Evolutionary conservation across 2,113 vertebrate species (phyloP).

Genomic region (Hippocampus barbouri): DNA sequence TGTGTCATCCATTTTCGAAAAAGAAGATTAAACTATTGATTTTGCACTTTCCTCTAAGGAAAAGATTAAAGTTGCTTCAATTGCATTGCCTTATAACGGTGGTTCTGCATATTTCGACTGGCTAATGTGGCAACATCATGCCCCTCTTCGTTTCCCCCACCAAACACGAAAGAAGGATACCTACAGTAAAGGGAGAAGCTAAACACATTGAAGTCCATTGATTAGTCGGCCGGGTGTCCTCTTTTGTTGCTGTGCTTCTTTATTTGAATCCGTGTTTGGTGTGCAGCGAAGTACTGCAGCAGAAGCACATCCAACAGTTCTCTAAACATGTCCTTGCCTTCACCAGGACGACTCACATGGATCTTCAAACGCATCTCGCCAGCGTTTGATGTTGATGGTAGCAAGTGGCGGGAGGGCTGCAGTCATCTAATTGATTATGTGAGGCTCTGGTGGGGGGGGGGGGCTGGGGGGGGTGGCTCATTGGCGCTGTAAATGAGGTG

Average conservation of each 20-base stretch:
- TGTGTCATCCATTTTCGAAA: neutral
- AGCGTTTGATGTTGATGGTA: conserved; percentile 74
- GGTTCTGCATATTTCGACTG: neutral
- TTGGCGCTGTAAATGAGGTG: conserved; percentile 74
- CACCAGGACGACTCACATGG: conserved; percentile 44
- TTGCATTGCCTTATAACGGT: neutral
- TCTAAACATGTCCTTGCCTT: conserved; percentile 70
- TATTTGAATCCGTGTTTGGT: neutral
- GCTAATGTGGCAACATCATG: neutral
- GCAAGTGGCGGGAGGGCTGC: conserved; percentile 59
- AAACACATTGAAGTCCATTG: neutral
- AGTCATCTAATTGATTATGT: conserved; percentile 75
- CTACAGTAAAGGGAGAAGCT: neutral
- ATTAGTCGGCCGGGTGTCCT: neutral
- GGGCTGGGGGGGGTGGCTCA: neutral
- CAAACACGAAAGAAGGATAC: neutral
- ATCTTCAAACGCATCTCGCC: conserved; percentile 72
- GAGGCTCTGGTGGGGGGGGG: conserved; percentile 28
- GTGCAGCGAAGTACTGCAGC: conserved; percentile 46
- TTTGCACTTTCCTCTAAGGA: neutral
- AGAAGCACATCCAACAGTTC: conserved; percentile 72
- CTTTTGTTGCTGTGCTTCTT: neutral
- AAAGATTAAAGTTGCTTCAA: neutral
- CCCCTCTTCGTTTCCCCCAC: neutral
- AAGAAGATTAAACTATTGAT: neutral